Evolutionary conservation across 2,888 invertebrate species (phyloP).

Genomic region (Drosophila falleni): DNA sequence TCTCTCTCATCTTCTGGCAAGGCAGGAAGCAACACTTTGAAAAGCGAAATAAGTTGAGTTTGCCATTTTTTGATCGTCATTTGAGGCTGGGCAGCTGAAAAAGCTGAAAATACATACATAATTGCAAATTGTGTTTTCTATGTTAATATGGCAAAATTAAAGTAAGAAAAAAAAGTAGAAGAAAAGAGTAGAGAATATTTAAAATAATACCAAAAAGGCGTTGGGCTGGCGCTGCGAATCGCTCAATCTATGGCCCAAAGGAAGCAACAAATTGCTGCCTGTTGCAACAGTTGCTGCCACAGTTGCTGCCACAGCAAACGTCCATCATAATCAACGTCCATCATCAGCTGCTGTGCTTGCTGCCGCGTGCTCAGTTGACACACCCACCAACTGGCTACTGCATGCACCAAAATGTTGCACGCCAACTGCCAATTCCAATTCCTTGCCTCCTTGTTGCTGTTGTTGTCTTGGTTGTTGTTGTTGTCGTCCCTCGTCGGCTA

Average conservation of each 20-base stretch:
- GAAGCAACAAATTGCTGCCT: constrained; percentile 63
- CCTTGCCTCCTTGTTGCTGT: not conserved
- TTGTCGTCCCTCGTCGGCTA: constrained; percentile 16
- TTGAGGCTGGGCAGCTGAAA: constrained; percentile 36
- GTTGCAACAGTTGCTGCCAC: constrained; percentile 25
- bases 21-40: constrained; percentile 63
- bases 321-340: constrained; percentile 80
- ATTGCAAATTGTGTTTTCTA: constrained; percentile 54
- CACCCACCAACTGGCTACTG: constrained; percentile 78
- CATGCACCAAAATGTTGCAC: constrained; percentile 54
- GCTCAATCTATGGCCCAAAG: constrained; percentile 72
- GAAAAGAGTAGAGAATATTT: constrained; percentile 62
- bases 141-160: constrained; percentile 45
- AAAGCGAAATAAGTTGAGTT: constrained; percentile 53
- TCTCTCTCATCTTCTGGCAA: constrained; percentile 1
- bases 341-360: constrained; percentile 67
- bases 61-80: constrained; percentile 37
- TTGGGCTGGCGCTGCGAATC: constrained; percentile 73
- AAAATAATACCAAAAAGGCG: constrained; percentile 79
- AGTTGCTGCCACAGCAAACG: constrained; percentile 58
- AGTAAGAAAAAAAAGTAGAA: constrained; percentile 8
- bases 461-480: not conserved
- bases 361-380: constrained; percentile 76
- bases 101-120: constrained; percentile 37
- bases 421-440: constrained; percentile 65